Conservation (phyloP, 2,888 invertebrate species). For the Platycheirus albimanus region DNA sequence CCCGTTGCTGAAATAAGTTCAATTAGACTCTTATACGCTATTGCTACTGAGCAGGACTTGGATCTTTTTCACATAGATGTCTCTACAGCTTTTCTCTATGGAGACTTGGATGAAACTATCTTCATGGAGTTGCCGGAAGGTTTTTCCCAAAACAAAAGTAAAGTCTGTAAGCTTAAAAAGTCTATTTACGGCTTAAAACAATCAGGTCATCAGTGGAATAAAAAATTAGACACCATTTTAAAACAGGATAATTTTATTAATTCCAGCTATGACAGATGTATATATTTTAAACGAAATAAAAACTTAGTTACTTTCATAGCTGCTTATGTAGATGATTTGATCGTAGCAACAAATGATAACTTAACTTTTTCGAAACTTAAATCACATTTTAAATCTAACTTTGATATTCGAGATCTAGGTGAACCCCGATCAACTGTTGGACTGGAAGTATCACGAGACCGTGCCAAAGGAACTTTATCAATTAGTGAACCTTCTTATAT, state of each 20-base stretch:
- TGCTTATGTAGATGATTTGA: constrained; percentile 1
- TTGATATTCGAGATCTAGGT: constrained; percentile 8
- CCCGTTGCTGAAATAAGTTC: too few relatives aligned
- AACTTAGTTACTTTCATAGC: neutral
- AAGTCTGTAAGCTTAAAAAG: constrained; percentile 58
- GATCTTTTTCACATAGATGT: constrained; percentile 5
- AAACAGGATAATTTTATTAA: neutral
- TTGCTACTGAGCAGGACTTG: constrained; percentile 22
- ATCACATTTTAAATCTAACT: neutral
- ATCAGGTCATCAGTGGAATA: constrained; percentile 29
- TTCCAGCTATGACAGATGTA: constrained; percentile 7
- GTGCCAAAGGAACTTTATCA: too few relatives aligned
- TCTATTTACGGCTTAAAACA: constrained; percentile 70
- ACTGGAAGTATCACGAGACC: too few relatives aligned
- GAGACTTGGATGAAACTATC: constrained; percentile 26
- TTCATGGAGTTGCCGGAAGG: constrained; percentile 48
- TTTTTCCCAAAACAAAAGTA: constrained; percentile 10
- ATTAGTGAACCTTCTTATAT: too few relatives aligned
- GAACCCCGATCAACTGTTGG: neutral
- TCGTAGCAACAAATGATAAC: neutral
- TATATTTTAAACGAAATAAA: constrained; percentile 17
- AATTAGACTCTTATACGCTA: too few relatives aligned
- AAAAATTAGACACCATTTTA: neutral
- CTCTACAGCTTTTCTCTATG: constrained; percentile 11
- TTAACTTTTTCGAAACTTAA: neutral